phyloP scores from a whole-genome alignment of 2,888 invertebrate genomes.

The Hylaea fasciaria region DNA sequence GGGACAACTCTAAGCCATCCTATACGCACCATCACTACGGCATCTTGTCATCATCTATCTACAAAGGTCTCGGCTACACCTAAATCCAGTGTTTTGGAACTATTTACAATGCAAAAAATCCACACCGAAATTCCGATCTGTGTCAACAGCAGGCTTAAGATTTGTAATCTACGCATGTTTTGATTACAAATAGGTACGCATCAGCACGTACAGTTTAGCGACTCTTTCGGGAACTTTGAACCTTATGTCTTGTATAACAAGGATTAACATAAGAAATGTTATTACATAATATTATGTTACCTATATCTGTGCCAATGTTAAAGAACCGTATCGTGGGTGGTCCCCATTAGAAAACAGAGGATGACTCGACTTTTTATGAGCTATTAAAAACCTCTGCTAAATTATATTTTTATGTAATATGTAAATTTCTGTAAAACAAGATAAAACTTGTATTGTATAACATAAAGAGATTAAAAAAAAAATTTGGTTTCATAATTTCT shows the following conservation, averaged over 20 bases:
- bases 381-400: not conserved
- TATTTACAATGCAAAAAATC: slow-evolving; percentile 14
- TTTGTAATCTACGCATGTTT: slow-evolving; percentile 41
- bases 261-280: not conserved
- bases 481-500: too few relatives aligned
- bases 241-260: slow-evolving; percentile 1
- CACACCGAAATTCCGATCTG: slow-evolving; percentile 19
- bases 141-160: slow-evolving; percentile 19
- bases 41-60: not conserved
- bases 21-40: too few relatives aligned
- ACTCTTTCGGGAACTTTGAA: slow-evolving; percentile 10
- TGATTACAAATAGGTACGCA: slow-evolving; percentile 28
- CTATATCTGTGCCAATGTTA: slow-evolving; percentile 36
- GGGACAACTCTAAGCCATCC: too few relatives aligned
- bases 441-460: too few relatives aligned
- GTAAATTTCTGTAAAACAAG: not conserved
- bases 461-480: too few relatives aligned
- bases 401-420: not conserved
- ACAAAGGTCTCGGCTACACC: too few relatives aligned
- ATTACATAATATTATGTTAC: too few relatives aligned
- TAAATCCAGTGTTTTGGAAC: not conserved
- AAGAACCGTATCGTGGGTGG: slow-evolving; percentile 25
- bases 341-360: slow-evolving; percentile 19
- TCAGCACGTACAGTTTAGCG: slow-evolving; percentile 1
- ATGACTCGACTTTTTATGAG: slow-evolving; percentile 17